Conservation (phyloP, 1,140 invertebrate species). For the Zaprionus inermis region DNA sequence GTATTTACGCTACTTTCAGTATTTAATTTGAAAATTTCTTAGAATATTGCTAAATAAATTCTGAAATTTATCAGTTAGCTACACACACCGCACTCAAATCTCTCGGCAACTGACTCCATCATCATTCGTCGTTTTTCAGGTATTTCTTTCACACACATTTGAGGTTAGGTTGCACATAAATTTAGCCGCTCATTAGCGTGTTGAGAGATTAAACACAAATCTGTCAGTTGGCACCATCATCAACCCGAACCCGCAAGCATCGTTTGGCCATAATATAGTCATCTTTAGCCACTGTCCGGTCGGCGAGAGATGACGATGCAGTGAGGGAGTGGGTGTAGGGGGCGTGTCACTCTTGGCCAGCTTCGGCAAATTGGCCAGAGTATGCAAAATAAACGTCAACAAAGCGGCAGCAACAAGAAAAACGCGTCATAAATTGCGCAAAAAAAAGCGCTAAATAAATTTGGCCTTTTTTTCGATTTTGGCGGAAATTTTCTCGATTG, state of each 20-base stretch:
- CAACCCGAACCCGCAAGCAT: not conserved
- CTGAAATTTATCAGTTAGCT: too few relatives aligned
- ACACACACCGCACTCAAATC: not conserved
- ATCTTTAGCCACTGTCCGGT: not conserved
- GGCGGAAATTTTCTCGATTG: not conserved
- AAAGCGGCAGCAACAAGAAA: too few relatives aligned
- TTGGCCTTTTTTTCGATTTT: not conserved
- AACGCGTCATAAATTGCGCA: slow-evolving; percentile 40
- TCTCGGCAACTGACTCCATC: not conserved
- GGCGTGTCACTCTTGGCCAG: not conserved
- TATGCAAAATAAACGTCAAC: slow-evolving; percentile 45
- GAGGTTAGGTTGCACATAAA: not conserved
- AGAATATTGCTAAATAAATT: too few relatives aligned
- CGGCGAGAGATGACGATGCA: not conserved
- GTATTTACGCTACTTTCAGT: too few relatives aligned
- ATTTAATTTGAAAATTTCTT: too few relatives aligned
- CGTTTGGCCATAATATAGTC: not conserved
- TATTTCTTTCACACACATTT: not conserved
- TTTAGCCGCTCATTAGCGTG: not conserved
- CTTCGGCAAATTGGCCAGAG: slow-evolving; percentile 28
- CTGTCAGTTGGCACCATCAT: not conserved
- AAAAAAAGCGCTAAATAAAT: slow-evolving; percentile 37
- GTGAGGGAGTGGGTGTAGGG: not conserved
- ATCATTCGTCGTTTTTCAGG: not conserved
- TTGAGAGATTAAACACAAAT: slow-evolving; percentile 6